These are phyloP conservation scores for Callosobruchus maculatus DNA, from an alignment of 2,888 invertebrate genomes.

Conservation along the genomic window DNA sequence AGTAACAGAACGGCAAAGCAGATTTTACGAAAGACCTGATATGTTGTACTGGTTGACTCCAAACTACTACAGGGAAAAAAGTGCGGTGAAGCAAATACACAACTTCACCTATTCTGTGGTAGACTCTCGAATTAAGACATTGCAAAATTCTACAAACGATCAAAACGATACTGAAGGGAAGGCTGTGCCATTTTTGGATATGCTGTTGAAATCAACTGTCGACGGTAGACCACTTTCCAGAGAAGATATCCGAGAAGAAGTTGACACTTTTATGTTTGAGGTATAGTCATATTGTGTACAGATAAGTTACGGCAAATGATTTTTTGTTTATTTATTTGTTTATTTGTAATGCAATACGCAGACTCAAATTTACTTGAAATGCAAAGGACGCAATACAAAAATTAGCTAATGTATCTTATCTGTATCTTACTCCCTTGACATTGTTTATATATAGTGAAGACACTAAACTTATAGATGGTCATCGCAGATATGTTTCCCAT, in stretches of 20 bases:
- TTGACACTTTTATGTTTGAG: constrained; percentile 73
- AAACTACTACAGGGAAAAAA: constrained; percentile 53
- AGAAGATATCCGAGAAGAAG: constrained; percentile 63
- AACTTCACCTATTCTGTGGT: constrained; percentile 2
- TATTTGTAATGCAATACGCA: no score
- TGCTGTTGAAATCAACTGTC: constrained; percentile 55
- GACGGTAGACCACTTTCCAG: constrained; percentile 51
- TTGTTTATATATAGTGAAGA: no score
- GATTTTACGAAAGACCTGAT: constrained; percentile 39
- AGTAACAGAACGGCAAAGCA: background rate
- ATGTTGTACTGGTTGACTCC: constrained; percentile 54
- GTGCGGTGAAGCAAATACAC: constrained; percentile 26
- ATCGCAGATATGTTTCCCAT: no score
- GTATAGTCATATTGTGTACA: no score
- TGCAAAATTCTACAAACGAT: background rate
- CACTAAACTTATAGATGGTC: no score
- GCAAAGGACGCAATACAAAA: no score
- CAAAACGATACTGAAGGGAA: constrained; percentile 36
- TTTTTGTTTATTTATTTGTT: no score
- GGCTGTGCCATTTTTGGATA: constrained; percentile 65
- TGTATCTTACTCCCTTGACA: no score
- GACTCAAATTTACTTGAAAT: no score
- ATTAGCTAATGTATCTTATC: no score
- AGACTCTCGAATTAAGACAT: background rate
- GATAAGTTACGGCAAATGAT: no score